Percentiles rank a stretch among this genome's conserved stretches.
These are phyloP conservation scores for Ochropleura leucogaster DNA, from an alignment of 2,888 invertebrate genomes.

Conservation along the genomic window DNA sequence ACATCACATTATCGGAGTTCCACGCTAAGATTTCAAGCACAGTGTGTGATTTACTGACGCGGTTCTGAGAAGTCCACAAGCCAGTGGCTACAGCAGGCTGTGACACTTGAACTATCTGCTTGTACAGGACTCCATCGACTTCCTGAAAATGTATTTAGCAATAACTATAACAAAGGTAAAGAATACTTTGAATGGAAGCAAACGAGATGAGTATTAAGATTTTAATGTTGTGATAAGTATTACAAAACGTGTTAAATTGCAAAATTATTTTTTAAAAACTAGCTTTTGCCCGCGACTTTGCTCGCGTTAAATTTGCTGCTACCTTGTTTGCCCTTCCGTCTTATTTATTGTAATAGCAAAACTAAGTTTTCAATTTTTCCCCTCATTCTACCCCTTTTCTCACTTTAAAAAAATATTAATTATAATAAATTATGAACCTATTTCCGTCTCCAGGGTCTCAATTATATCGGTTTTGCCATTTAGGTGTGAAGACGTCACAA, in stretches of 20 bases:
- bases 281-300: too few species aligned
- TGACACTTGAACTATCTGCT: conserved; percentile 92
- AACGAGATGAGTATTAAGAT: not conserved
- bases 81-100: conserved; percentile 70
- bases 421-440: too few species aligned
- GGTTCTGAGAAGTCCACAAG: conserved; percentile 77
- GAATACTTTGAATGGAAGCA: not conserved
- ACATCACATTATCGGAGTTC: conserved; percentile 93
- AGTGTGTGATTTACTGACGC: conserved; percentile 86
- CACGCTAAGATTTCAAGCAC: conserved; percentile 94
- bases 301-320: too few species aligned
- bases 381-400: too few species aligned
- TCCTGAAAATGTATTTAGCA: conserved; percentile 80
- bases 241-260: not conserved
- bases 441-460: too few species aligned
- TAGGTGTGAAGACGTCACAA: too few species aligned
- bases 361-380: too few species aligned
- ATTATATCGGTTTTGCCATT: too few species aligned
- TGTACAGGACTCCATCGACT: conserved; percentile 90
- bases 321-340: too few species aligned
- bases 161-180: not conserved
- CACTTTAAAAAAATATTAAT: too few species aligned
- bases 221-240: not conserved
- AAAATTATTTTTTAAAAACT: too few species aligned
- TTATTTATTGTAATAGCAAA: too few species aligned